Evolutionary conservation across 2,113 vertebrate species (phyloP), one percentile per base, ranked within the genome.

Genomic region (Coregonus clupeaformis): DNA sequence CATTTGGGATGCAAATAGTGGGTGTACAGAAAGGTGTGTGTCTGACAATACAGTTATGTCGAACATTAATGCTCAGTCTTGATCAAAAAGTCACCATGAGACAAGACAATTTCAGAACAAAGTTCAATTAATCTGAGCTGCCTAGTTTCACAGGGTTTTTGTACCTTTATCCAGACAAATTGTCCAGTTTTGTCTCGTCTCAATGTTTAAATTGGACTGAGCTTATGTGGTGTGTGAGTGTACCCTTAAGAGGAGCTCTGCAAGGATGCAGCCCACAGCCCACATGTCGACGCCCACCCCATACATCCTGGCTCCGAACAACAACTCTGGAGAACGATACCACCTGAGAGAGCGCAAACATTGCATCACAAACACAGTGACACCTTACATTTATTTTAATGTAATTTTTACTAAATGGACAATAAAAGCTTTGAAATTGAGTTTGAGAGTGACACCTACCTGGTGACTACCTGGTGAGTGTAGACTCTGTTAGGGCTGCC

Each of bases 201-300:
- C 16, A 52, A 52, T 52, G 47, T 5, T 52, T 52, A 14, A 52
- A 13, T 18, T 27, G 45, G 32, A 47, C 22, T 29, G 25, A 11
- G 9, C 3, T 27, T 25, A 6, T 64, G 22, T 25, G 6, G 59
- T 68, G 36, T 64, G 22, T 69, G 24, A 18, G 18, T 74, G 2
- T 92, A 98, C 98, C 92, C 98, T 90, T 32, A 98, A 95, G 3
- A 99, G 95, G 66, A 99, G 84, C 81, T 99, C 98, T 67, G 97
- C 96, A 85, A 99, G 90, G 88, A 99, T 99, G 87, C 98, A 99
- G 73, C 98, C 98, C 68, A 99, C 96, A 79, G 97, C 98, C 98
- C 98, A 99, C 97, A 98, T 98, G 87, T 99, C 98, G 1, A 99
- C 97, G 55, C 97, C 96, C 13, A 99, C 97, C 29, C 97, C 97